Percentiles rank a stretch among this genome's conserved stretches.
These are phyloP conservation scores for Leptopilina clavipes DNA, from an alignment of 1,140 invertebrate genomes.

Conservation along the genomic window DNA sequence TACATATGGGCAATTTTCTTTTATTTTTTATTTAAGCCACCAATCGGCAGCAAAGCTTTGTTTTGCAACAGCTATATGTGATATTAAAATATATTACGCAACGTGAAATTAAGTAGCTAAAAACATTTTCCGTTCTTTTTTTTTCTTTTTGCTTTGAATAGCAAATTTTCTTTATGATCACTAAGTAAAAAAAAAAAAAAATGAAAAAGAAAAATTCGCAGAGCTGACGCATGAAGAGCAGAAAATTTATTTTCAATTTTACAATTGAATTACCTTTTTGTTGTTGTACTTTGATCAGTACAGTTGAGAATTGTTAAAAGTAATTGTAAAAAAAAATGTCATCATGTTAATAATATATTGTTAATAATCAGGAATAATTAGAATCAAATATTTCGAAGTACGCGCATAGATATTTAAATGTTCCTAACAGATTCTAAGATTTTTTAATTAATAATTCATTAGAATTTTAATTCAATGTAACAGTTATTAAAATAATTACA, in stretches of 20 bases:
- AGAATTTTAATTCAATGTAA: no score
- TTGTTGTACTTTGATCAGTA: constrained; percentile 66
- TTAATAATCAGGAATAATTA: constrained; percentile 32
- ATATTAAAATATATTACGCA: not conserved
- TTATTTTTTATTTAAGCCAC: constrained; percentile 46
- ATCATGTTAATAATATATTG: constrained; percentile 55
- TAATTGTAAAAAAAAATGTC: constrained; percentile 56
- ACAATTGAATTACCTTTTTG: constrained; percentile 66
- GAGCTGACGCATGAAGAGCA: constrained; percentile 57
- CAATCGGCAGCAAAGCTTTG: constrained; percentile 58
- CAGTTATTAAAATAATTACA: no score
- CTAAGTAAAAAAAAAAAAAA: not conserved
- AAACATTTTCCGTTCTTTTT: not conserved
- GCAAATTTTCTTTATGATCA: constrained; percentile 22
- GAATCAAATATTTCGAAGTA: constrained; percentile 21
- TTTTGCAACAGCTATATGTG: constrained; percentile 27
- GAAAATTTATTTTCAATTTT: constrained; percentile 51
- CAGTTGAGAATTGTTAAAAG: constrained; percentile 62
- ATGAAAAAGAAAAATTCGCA: constrained; percentile 42
- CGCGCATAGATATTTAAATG: constrained; percentile 1
- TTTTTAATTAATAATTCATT: not conserved
- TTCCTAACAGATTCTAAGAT: not conserved
- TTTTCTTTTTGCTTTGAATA: not conserved
- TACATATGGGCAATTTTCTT: constrained; percentile 48
- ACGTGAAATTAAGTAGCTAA: not conserved